phyloP scores from a whole-genome alignment of 2,888 invertebrate species.

The Apotomis capreana region DNA sequence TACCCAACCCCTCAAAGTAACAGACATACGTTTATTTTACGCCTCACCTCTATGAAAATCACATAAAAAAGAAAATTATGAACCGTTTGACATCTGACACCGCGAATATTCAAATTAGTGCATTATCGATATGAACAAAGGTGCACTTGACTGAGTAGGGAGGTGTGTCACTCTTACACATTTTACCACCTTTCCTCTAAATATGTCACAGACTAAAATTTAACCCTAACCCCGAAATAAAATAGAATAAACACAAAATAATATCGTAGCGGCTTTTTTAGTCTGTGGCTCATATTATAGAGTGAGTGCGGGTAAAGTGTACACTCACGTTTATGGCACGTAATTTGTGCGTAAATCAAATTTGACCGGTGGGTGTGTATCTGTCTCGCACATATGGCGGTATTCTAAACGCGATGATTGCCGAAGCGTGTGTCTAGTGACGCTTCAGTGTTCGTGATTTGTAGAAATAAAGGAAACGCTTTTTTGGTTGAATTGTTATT shows the following conservation, averaged over 20 bases:
- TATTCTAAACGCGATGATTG: conserved; percentile 66
- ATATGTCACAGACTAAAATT: conserved; percentile 53
- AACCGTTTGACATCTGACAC: conserved; percentile 84
- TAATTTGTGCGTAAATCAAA: conserved; percentile 83
- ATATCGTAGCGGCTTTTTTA: conserved; percentile 44
- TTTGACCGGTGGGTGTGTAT: conserved; percentile 80
- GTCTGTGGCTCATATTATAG: conserved; percentile 50
- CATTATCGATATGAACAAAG: conserved; percentile 78
- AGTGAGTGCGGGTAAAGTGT: conserved; percentile 56
- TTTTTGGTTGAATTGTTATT: conserved; percentile 46
- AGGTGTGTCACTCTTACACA: conserved; percentile 67
- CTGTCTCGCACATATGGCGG: conserved; percentile 81
- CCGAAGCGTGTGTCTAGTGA: conserved; percentile 69
- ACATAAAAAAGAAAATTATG: conserved; percentile 76
- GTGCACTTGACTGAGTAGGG: conserved; percentile 75
- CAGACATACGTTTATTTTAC: conserved; percentile 51
- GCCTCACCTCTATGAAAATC: conserved; percentile 69
- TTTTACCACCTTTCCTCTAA: conserved; percentile 49
- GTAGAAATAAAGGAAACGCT: conserved; percentile 60
- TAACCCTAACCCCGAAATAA: not conserved
- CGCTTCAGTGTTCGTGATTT: conserved; percentile 69
- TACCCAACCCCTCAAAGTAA: conserved; percentile 42
- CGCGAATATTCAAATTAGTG: conserved; percentile 84
- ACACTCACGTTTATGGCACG: conserved; percentile 76
- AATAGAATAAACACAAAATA: conserved; percentile 28